Percentiles rank a stretch among this genome's conserved stretches.
Evolutionary conservation across 2,113 vertebrate genomes (phyloP).

Genomic region (Micronycteris hirsuta): DNA sequence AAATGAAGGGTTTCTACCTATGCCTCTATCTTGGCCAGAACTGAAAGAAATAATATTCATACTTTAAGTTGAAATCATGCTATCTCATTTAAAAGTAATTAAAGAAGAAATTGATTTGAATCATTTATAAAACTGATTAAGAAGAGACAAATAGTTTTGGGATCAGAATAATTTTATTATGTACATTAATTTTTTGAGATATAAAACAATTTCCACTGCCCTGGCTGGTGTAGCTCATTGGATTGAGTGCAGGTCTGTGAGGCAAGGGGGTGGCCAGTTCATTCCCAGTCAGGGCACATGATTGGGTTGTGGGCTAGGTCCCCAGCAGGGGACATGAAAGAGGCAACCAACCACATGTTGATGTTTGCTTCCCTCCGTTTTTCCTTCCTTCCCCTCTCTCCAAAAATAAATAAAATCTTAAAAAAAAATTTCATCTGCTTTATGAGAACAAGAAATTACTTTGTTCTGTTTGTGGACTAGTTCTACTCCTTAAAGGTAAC

Average conservation of each 20-base stretch:
- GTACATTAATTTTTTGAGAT: slow-evolving; percentile 1
- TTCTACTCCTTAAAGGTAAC: background rate
- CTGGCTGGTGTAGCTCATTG: too few relatives aligned
- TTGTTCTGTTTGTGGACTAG: background rate
- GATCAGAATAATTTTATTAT: background rate
- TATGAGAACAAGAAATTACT: background rate
- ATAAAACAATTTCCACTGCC: background rate
- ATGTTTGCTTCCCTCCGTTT: too few relatives aligned
- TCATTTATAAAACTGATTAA: background rate
- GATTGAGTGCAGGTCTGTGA: too few relatives aligned
- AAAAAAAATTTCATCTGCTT: background rate
- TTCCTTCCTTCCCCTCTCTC: too few relatives aligned
- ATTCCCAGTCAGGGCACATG: too few relatives aligned
- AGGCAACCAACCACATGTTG: too few relatives aligned
- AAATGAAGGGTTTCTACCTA: too few relatives aligned
- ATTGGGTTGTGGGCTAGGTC: too few relatives aligned
- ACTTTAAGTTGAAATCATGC: background rate
- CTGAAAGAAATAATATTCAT: background rate
- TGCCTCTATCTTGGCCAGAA: too few relatives aligned
- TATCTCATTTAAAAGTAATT: background rate
- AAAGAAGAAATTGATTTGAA: background rate
- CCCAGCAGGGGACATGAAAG: too few relatives aligned
- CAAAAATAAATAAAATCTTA: too few relatives aligned
- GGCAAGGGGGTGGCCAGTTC: too few relatives aligned
- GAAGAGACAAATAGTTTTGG: background rate